phyloP scores from a whole-genome alignment of 2,113 vertebrate genomes.

The Murina feae region DNA sequence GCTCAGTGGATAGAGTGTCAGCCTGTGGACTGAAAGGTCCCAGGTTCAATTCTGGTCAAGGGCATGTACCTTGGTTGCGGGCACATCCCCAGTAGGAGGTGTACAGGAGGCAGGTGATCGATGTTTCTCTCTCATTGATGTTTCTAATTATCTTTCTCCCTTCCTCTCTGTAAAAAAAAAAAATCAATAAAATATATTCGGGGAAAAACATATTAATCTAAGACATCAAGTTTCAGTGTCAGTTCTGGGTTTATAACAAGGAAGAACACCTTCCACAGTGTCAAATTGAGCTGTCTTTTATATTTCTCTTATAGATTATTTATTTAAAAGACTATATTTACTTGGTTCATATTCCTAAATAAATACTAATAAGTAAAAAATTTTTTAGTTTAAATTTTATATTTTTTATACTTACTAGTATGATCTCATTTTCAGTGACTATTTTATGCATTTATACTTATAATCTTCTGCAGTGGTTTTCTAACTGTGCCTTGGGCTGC shows the following conservation, averaged over 20 bases:
- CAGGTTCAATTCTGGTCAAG: no score
- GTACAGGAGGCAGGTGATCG: no score
- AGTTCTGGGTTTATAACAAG: neutral
- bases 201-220: neutral
- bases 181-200: no score
- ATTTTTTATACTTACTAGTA: neutral
- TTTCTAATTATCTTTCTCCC: no score
- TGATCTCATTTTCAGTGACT: neutral
- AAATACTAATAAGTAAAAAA: neutral
- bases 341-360: neutral
- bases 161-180: no score
- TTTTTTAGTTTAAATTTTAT: neutral
- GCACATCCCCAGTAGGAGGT: no score
- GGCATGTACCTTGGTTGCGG: no score
- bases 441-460: neutral
- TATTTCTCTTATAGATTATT: constrained; percentile 1
- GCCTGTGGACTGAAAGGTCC: no score
- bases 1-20: no score
- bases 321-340: neutral
- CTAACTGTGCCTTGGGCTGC: neutral
- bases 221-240: neutral
- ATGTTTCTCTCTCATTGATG: no score
- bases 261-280: neutral
- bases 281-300: neutral
- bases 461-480: neutral